Base-by-base conservation (phyloP, 2,113 vertebrate genomes). In the Notothenia coriiceps region DNA sequence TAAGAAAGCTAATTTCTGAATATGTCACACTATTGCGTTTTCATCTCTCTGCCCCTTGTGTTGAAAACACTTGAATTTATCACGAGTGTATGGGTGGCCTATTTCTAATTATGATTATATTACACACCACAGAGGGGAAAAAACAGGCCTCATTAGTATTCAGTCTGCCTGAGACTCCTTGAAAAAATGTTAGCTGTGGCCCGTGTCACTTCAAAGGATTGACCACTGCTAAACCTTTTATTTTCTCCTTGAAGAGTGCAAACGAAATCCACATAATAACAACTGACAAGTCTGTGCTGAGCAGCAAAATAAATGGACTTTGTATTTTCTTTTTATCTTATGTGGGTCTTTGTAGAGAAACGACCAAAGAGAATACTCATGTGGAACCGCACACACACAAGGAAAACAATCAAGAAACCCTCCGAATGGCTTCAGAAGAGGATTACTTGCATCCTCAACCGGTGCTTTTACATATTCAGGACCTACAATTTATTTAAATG, bases 341-440 rank as follows among this genome's bases (percentile, higher is more conserved):
- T 43, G 64, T 18, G 22, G 63, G 54, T 76, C 85, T 91, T 88
- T 89, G 86, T 77, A 68, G 79, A 74, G 72, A 43, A 57, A 35
- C n/a, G 13, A 83, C 78, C 85, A 86, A 90, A 86, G 85, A 81
- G 81, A 89, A 89, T 82, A 81, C 80, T 74, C 85, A 72, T 66
- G 78, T 79, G 74, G 73, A 86, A 80, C 74, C 6, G 35, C 46
- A 18, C 65, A 76, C 46, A 70, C 61, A 66, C 51, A 33, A 43
- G 50, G 6, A 84, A 83, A 86, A 88, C 66, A 86, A 82, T 86
- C 68, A 64, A 57, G 74, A 77, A 56, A 72, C 13, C 18, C 59
- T 80, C 65, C 75, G 49, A 0, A 0, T 56, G 69, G 72, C 52
- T n/a, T n/a, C n/a, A n/a, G n/a, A n/a, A n/a, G n/a, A n/a, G n/a